Evolutionary conservation across 64 coral and sea anemone genomes (phyloP).

Genomic region (Anthopleura sola): DNA sequence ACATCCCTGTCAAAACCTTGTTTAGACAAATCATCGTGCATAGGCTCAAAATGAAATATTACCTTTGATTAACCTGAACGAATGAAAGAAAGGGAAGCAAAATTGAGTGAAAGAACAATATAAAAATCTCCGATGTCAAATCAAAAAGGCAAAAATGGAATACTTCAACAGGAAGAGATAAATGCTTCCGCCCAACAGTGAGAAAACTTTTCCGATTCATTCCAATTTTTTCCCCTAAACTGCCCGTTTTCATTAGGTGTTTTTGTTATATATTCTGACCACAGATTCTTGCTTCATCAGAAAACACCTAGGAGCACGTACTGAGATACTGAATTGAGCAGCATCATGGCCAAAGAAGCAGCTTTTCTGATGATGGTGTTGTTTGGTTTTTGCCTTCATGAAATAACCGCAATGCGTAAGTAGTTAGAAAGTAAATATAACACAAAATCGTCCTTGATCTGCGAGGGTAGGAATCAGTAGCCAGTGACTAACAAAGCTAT

Average conservation of each 20-base stretch:
- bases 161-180: neutral
- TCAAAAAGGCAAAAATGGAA: neutral
- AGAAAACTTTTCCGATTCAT: no score
- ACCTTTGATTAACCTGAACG: no score
- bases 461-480: no score
- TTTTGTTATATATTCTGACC: neutral
- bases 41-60: no score
- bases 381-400: neutral
- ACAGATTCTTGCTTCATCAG: neutral
- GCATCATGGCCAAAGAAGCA: neutral
- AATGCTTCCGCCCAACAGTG: neutral
- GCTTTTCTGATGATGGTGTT: neutral
- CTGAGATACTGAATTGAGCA: neutral
- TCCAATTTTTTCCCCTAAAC: neutral
- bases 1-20: no score
- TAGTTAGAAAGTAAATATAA: neutral
- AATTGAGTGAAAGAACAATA: neutral
- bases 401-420: neutral
- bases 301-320: neutral
- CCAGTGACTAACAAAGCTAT: neutral
- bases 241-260: neutral
- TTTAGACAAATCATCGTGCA: no score
- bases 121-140: neutral
- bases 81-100: no score
- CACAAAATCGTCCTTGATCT: neutral